Conservation (phyloP, 2,888 invertebrate species). For the Coelinius sp. region DNA sequence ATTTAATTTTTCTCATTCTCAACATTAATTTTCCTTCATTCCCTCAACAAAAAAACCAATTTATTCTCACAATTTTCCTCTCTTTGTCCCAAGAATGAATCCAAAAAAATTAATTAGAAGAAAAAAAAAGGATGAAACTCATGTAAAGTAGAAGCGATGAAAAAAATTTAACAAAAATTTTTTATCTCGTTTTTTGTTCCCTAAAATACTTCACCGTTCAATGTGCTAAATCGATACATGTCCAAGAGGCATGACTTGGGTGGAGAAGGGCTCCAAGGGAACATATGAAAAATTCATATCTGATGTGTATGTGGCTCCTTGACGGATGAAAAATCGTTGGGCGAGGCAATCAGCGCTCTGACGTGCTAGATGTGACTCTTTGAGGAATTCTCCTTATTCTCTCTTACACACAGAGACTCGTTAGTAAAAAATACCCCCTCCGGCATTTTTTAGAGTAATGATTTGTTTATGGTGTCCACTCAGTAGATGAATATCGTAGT, state of each 20-base stretch:
- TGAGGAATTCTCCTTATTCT: constrained; percentile 14
- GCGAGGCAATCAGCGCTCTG: constrained; percentile 30
- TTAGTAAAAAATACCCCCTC: not conserved
- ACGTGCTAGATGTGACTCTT: constrained; percentile 32
- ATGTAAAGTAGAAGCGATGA: not conserved
- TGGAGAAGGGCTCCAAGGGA: not conserved
- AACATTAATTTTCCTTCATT: too few relatives aligned
- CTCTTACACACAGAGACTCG: not conserved
- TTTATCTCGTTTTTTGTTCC: not conserved
- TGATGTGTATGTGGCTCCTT: constrained; percentile 14
- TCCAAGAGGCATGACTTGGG: not conserved
- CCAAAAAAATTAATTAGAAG: not conserved
- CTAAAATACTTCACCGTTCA: constrained; percentile 5
- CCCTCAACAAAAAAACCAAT: too few relatives aligned
- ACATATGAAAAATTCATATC: constrained; percentile 32
- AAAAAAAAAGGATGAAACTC: not conserved
- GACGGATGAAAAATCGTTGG: constrained; percentile 35
- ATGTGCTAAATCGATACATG: not conserved
- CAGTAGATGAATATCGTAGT: not conserved
- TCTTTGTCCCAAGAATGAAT: too few relatives aligned
- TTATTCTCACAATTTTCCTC: too few relatives aligned
- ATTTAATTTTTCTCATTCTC: too few relatives aligned
- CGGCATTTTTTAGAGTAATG: constrained; percentile 13
- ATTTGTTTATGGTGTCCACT: constrained; percentile 29
- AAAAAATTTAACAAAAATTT: not conserved